phyloP scores from a whole-genome alignment of 2,797 vertebrate species.

The Crenichthys baileyi region DNA sequence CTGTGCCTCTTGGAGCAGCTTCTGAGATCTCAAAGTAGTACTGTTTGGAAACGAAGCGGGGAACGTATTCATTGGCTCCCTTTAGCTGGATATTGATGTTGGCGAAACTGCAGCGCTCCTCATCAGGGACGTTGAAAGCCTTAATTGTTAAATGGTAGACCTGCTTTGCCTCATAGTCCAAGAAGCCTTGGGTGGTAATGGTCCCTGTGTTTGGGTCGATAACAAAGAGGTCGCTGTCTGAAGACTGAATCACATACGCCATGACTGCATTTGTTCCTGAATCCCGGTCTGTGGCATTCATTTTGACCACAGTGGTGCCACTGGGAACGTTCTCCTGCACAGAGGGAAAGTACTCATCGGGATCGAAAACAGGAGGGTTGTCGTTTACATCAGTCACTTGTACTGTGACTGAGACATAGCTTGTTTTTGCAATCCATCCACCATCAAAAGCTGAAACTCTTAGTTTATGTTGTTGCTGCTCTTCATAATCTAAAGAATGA shows the following conservation, averaged over 20 bases:
- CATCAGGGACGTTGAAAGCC: constrained; percentile 97
- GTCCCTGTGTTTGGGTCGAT: constrained; percentile 95
- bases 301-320: constrained; percentile 92
- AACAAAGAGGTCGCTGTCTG: constrained; percentile 96
- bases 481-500: constrained; percentile 89
- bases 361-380: constrained; percentile 90
- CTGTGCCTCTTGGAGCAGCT: constrained; percentile 88
- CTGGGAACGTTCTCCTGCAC: constrained; percentile 97
- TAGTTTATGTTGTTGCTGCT: constrained; percentile 87
- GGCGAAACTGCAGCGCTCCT: constrained; percentile 95
- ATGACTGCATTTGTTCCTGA: constrained; percentile 90
- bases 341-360: constrained; percentile 89
- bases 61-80: constrained; percentile 97
- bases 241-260: constrained; percentile 93
- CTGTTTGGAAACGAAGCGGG: constrained; percentile 96
- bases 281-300: constrained; percentile 90
- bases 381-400: constrained; percentile 93
- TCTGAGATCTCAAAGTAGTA: constrained; percentile 99
- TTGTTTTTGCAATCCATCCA: constrained; percentile 94
- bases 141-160: constrained; percentile 94
- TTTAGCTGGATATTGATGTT: constrained; percentile 91
- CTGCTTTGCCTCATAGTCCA: constrained; percentile 97
- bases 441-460: constrained; percentile 90
- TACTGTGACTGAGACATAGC: constrained; percentile 88
- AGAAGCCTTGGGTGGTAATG: constrained; percentile 97